phyloP scores from a whole-genome alignment of 2,113 vertebrate species.

The Anas platyrhynchos region DNA sequence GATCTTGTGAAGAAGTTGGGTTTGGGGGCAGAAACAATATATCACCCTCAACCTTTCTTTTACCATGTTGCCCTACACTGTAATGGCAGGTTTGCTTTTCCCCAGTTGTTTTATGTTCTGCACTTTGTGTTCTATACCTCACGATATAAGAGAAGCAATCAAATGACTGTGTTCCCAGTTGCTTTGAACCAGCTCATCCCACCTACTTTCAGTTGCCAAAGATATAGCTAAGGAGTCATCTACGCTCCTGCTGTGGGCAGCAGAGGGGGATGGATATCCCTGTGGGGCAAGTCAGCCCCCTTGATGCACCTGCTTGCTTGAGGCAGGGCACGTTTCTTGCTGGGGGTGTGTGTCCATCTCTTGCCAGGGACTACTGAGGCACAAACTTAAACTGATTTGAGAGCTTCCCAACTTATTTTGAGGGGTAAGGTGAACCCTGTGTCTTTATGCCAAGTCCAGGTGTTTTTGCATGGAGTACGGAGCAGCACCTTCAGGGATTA shows the following conservation, averaged over 20 bases:
- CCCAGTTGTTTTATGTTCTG: background rate
- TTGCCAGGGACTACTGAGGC: fast-evolving
- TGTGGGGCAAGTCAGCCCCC: background rate
- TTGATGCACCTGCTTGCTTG: fast-evolving
- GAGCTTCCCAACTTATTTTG: fast-evolving
- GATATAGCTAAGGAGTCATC: background rate
- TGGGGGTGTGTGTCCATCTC: background rate
- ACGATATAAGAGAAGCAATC: background rate
- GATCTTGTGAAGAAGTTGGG: background rate
- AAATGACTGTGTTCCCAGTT: background rate
- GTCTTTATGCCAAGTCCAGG: background rate
- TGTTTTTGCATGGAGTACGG: background rate
- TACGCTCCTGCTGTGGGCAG: background rate
- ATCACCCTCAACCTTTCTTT: fast-evolving
- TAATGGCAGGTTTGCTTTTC: no score
- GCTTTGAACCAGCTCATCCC: background rate
- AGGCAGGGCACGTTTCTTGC: fast-evolving
- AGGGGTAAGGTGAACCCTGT: background rate
- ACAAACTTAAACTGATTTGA: background rate
- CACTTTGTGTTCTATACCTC: background rate
- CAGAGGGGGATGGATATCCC: background rate
- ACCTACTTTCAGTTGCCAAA: background rate
- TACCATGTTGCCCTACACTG: background rate
- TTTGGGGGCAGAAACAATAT: background rate
- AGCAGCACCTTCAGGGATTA: background rate